Evolutionary conservation across 2,888 invertebrate genomes (phyloP).

Genomic region (Eupithecia dodoneata): DNA sequence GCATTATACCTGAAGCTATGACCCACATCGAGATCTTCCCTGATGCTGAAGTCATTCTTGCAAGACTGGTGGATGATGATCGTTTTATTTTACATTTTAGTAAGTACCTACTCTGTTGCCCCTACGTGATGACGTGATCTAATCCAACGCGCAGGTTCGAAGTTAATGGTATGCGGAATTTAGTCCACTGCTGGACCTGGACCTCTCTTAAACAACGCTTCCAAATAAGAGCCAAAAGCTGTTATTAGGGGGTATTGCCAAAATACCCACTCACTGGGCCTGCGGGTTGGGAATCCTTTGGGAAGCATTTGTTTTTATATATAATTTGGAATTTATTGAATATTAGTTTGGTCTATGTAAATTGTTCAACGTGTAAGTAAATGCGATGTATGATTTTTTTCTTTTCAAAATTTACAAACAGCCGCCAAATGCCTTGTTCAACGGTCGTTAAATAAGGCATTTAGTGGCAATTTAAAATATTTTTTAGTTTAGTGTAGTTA

Average conservation of each 20-base stretch:
- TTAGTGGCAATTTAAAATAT: no score
- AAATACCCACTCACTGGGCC: neutral
- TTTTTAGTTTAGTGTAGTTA: no score
- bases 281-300: neutral
- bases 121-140: neutral
- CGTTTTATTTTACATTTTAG: conserved; percentile 57
- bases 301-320: no score
- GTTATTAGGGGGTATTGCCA: neutral
- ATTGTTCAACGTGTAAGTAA: no score
- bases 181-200: neutral
- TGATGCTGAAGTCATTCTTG: conserved; percentile 65
- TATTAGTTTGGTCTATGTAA: no score
- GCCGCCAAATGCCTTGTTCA: no score
- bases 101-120: conserved; percentile 49
- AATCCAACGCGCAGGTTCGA: neutral
- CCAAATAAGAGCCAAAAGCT: no score
- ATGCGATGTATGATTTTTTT: no score
- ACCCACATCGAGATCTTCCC: conserved; percentile 57
- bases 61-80: conserved; percentile 42
- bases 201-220: neutral
- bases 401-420: neutral
- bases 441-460: no score
- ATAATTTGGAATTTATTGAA: no score
- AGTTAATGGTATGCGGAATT: no score
- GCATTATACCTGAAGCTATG: conserved; percentile 51